Evolutionary conservation across 2,888 invertebrate genomes (phyloP), one percentile per base, ranked within the genome.

Genomic region (Nomada hirtipes): DNA sequence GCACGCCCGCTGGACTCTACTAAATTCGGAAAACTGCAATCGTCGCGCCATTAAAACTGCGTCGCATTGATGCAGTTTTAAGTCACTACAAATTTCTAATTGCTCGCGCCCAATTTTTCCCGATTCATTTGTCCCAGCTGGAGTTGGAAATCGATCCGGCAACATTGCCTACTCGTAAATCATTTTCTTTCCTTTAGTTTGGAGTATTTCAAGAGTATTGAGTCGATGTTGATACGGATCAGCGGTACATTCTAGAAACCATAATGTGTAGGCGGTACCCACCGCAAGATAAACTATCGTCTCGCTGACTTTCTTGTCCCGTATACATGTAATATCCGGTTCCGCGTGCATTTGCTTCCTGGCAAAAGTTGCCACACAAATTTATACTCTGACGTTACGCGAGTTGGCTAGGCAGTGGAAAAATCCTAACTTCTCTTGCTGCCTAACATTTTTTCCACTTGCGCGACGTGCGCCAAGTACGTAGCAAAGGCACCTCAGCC

Each of bases 361-460:
- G 82, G 84, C 80, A 78, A 90, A 90, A 90, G 89, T 90, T 89
- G 82, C 82, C 86, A 85, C 89, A 89, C 89, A 90, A 90, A 91
- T 91, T 90, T 85, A 86, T 84, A 85, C 83, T 50, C 29, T 44
- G 68, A 75, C 72, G 80, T 53, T 71, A 52, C 29, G 76, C 50
- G 76, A 76, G 60, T 76, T 36, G 65, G 44, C 78, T 70, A 83
- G 78, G 64, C 75, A 72, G 76, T 47, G 78, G 83, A 79, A 86
- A 87, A 88, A 90, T 89, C 87, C 82, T 82, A 90, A 89, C 85
- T 90, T 88, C 83, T 78, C 57, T 69, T 68, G 64, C 67, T 36
- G 53, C 75, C 70, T 73, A 73, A 68, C 68, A 74, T 76, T 84
- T 82, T 88, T 82, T 80, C 11, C 67, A 0, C 20, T 26, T 18